phyloP scores from a whole-genome alignment of 2,113 vertebrate species.

The Megaleporinus macrocephalus region DNA sequence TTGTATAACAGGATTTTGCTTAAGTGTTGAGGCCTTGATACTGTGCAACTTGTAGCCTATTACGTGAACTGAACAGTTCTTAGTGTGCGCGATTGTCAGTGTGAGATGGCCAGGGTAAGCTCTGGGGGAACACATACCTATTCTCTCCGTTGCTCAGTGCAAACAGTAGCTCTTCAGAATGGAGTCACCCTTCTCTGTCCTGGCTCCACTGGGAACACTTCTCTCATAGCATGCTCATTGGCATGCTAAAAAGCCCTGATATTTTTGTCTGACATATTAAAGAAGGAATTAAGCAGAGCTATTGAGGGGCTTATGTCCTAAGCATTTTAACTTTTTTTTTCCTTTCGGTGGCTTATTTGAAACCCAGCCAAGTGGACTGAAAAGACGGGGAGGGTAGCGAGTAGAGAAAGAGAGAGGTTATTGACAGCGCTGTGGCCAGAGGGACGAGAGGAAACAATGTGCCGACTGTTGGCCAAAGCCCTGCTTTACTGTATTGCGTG shows the following conservation, averaged over 20 bases:
- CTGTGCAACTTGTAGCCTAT: conserved; percentile 48
- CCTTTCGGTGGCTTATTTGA: conserved; percentile 62
- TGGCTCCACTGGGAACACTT: conserved; percentile 46
- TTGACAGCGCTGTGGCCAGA: conserved; percentile 75
- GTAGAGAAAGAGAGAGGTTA: conserved; percentile 68
- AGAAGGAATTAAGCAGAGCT: conserved; percentile 73
- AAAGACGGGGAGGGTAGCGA: conserved; percentile 71
- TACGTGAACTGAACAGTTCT: conserved; percentile 18
- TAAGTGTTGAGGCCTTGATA: conserved; percentile 61
- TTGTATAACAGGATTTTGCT: conserved; percentile 47
- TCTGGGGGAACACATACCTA: conserved; percentile 35
- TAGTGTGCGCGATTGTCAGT: conserved; percentile 18
- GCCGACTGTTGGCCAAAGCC: conserved; percentile 80
- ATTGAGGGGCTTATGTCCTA: conserved; percentile 75
- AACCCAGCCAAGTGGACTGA: conserved; percentile 72
- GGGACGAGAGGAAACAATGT: conserved; percentile 83
- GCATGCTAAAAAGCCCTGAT: conserved; percentile 75
- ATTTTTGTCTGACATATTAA: conserved; percentile 76
- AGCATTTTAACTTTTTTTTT: conserved; percentile 67
- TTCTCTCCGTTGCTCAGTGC: conserved; percentile 44
- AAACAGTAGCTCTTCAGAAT: conserved; percentile 66
- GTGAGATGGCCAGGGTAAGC: neutral
- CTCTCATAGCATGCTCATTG: conserved; percentile 70
- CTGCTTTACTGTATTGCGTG: conserved; percentile 75
- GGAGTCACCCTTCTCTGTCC: conserved; percentile 61